Evolutionary conservation across 2,888 invertebrate species (phyloP).

Genomic region (Lagria hirta): DNA sequence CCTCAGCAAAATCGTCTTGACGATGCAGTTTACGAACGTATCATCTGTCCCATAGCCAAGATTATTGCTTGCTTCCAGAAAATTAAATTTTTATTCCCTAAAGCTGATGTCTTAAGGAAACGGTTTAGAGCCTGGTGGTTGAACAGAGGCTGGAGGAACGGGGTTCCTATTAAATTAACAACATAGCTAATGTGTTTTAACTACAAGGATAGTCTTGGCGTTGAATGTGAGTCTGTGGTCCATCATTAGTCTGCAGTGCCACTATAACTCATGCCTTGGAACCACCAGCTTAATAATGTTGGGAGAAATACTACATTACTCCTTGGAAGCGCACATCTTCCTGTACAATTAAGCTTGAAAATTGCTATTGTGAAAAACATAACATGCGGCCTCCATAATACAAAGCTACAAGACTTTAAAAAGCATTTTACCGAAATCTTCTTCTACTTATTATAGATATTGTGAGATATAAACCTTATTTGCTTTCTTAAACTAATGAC

Average conservation of each 20-base stretch:
- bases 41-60: constrained; percentile 12
- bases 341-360: too few species aligned
- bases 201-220: constrained; percentile 43
- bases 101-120: background rate
- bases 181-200: constrained; percentile 43
- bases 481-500: too few species aligned
- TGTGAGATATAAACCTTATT: too few species aligned
- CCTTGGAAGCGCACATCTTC: constrained; percentile 13
- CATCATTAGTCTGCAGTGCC: constrained; percentile 49
- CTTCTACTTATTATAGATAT: too few species aligned
- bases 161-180: constrained; percentile 40
- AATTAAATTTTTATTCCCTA: background rate
- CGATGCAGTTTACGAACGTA: constrained; percentile 11
- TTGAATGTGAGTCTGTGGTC: constrained; percentile 44
- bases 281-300: constrained; percentile 53
- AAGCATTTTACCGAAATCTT: too few species aligned
- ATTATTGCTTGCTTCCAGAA: constrained; percentile 7
- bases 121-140: constrained; percentile 31
- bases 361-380: too few species aligned
- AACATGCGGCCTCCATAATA: too few species aligned
- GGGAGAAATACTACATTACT: constrained; percentile 40
- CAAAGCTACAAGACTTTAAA: too few species aligned
- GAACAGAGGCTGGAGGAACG: constrained; percentile 35
- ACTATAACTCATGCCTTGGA: constrained; percentile 47
- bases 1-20: constrained; percentile 12